Base-by-base conservation (phyloP, 1,140 invertebrate species). In the Trichomalopsis sarcophagae region DNA sequence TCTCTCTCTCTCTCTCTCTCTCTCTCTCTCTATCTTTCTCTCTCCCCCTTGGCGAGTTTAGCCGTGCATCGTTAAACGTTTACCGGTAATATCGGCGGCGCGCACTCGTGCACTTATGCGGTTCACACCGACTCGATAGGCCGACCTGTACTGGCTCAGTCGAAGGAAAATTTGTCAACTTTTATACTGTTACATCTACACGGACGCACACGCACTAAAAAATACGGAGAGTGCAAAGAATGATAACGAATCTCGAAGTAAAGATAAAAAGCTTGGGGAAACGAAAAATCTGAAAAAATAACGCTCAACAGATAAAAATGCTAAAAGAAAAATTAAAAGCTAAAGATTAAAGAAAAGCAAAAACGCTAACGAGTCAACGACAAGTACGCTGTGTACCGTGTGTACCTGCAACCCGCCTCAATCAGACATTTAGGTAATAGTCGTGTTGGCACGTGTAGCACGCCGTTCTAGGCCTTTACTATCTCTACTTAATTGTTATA, bases 401-500 rank as follows among this genome's bases (percentile, higher is more conserved):
- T 88, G 86, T 89, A 89, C 86, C 84, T 88, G 14, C 76, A 89
- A 89, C 84, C 86, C 80, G 86, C 86, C 86, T 88, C 87, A 85
- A 50, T 87, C 86, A 89, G 71, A 88, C 55, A 50, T 36, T 69
- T 82, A 85, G 87, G 84, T 36, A 9, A 87, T 90, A 90, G 88
- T 88, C 86, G 87, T 91, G 89, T 89, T 91, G 89, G 89, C 89
- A 92, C 90, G 89, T 90, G 89, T 91, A 92, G 90, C 88, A 88
- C 74, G 50, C 79, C 27, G 55, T 69, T 69, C 23, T 79, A 62
- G 44, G 76, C 27, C 21, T 11, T 80, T 75, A 17, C 33, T 44
- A 44, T 75, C 23, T 44, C 30, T 30, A 47, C 71, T 13, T 71
- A 79, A 10, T 69, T 76, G 17, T 62, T 79, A 50, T 88, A 86